Evolutionary conservation across 2,888 invertebrate genomes (phyloP).

Genomic region (Hirtodrosophila trivittata): DNA sequence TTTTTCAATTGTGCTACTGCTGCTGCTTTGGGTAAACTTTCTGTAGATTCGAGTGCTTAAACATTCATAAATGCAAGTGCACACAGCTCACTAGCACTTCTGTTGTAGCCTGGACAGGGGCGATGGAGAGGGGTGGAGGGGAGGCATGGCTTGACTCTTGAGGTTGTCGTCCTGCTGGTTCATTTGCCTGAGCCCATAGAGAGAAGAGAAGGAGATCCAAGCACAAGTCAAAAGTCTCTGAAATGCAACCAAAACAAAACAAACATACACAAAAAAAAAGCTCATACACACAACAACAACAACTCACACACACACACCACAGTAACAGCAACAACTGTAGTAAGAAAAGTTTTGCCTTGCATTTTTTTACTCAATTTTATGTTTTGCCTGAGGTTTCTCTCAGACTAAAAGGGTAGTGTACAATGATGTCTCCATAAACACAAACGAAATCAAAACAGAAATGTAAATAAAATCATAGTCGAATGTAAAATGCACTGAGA

Average conservation of each 20-base stretch:
- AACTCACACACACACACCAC: conserved; percentile 5
- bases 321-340: conserved; percentile 17
- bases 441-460: conserved; percentile 50
- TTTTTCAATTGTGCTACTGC: conserved; percentile 67
- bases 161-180: conserved; percentile 67
- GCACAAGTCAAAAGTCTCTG: conserved; percentile 63
- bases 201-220: conserved; percentile 27
- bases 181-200: conserved; percentile 53
- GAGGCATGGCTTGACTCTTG: conserved; percentile 42
- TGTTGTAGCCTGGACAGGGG: background rate
- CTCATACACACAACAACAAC: conserved; percentile 1
- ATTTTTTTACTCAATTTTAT: conserved; percentile 36
- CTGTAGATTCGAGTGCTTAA: conserved; percentile 63
- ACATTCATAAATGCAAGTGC: conserved; percentile 76
- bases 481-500: conserved; percentile 32
- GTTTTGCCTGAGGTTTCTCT: conserved; percentile 30
- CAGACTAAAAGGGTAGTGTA: background rate
- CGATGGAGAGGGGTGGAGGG: background rate
- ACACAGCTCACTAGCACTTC: conserved; percentile 60
- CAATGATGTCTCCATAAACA: conserved; percentile 53
- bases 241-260: conserved; percentile 68
- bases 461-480: conserved; percentile 37
- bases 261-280: conserved; percentile 39
- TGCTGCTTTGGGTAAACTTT: conserved; percentile 43
- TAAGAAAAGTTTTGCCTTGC: conserved; percentile 56